These are phyloP conservation scores for Eledone cirrhosa DNA, from an alignment of 2,888 invertebrate species.

Conservation along the genomic window DNA sequence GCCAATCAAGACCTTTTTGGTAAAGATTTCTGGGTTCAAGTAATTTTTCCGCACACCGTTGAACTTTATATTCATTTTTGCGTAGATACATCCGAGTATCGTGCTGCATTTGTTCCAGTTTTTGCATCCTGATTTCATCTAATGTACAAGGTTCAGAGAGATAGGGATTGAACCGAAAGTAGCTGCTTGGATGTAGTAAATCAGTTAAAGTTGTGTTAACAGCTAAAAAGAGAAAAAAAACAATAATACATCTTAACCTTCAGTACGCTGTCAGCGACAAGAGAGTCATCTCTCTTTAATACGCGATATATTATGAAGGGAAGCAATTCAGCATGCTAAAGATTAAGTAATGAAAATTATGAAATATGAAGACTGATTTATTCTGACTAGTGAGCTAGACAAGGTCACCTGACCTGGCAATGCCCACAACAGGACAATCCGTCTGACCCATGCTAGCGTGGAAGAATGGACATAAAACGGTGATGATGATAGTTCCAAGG, in stretches of 20 bases:
- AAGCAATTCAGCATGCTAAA: not conserved
- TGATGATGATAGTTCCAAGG: no score
- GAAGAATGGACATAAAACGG: no score
- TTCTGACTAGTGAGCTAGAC: no score
- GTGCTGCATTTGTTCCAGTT: constrained; percentile 76
- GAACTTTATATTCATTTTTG: constrained; percentile 79
- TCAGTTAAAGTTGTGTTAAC: constrained; percentile 69
- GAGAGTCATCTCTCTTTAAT: not conserved
- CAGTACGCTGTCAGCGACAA: not conserved
- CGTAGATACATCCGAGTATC: constrained; percentile 84
- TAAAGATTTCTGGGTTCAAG: constrained; percentile 42
- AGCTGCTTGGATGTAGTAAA: constrained; percentile 73
- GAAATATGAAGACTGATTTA: not conserved
- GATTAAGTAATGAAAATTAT: not conserved
- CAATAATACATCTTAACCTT: no score
- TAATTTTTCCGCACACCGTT: constrained; percentile 55
- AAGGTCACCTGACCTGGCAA: no score
- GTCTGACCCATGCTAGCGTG: no score
- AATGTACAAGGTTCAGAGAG: constrained; percentile 81
- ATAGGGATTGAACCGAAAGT: constrained; percentile 89
- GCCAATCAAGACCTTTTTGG: constrained; percentile 46
- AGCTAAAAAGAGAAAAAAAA: constrained; percentile 69
- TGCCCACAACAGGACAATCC: no score
- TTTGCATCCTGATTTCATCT: constrained; percentile 81
- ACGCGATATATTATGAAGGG: not conserved